phyloP scores from a whole-genome alignment of 2,797 vertebrate species.

The Lepidocolaptes lacrymiger region DNA sequence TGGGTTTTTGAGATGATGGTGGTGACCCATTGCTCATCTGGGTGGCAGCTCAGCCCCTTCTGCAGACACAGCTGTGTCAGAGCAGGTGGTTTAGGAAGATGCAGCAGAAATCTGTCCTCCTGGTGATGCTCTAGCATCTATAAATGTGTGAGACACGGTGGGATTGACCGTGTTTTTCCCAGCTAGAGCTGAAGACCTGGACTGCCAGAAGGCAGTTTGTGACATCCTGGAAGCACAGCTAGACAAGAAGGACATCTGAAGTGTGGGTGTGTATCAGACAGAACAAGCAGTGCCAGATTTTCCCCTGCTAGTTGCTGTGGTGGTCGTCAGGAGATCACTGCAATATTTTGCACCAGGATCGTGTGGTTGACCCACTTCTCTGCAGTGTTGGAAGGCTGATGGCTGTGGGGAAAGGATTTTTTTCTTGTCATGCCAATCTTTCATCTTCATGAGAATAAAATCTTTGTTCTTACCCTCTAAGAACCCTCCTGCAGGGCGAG shows the following conservation, averaged over 20 bases:
- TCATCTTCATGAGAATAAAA: background rate
- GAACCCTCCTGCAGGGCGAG: background rate
- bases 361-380: background rate
- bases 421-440: background rate
- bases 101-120: background rate
- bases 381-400: background rate
- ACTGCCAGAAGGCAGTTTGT: background rate
- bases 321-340: background rate
- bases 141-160: background rate
- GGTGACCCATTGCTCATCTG: rapidly evolving
- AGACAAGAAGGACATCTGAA: background rate
- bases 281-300: rapidly evolving
- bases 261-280: background rate
- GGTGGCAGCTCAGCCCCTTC: background rate
- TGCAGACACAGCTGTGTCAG: background rate
- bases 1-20: background rate
- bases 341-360: rapidly evolving
- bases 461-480: background rate
- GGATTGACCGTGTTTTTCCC: background rate
- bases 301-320: background rate
- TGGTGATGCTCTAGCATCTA: background rate
- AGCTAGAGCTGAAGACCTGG: background rate
- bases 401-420: background rate
- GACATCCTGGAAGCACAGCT: background rate
- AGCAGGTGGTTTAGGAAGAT: background rate